Evolutionary conservation across 1,140 invertebrate genomes (phyloP).

Genomic region (Drosophila nasuta): DNA sequence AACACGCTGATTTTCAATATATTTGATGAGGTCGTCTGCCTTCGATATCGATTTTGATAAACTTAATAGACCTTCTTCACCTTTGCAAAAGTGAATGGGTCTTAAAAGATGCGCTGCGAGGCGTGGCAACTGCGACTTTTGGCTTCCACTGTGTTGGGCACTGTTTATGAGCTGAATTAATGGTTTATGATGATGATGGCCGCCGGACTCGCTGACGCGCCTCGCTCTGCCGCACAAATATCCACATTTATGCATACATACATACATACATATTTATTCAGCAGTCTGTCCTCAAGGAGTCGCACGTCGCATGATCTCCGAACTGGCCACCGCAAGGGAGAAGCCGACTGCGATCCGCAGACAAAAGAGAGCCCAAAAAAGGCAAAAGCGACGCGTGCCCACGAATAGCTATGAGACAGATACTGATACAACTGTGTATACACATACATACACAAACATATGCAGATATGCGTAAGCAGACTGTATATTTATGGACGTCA

Average conservation of each 20-base stretch:
- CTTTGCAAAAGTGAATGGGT: too few relatives aligned
- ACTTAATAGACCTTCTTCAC: too few relatives aligned
- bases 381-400: conserved; percentile 60
- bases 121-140: conserved; percentile 46
- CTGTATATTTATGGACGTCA: conserved; percentile 10
- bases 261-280: neutral
- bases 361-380: conserved; percentile 14
- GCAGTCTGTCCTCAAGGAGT: neutral
- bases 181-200: conserved; percentile 73
- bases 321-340: too few relatives aligned
- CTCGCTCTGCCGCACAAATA: conserved; percentile 18
- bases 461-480: neutral
- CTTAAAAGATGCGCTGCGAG: conserved; percentile 21
- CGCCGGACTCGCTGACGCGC: conserved; percentile 33
- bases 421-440: too few relatives aligned
- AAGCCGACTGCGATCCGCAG: neutral
- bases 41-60: too few relatives aligned
- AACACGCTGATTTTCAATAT: too few relatives aligned
- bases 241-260: neutral
- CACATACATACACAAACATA: neutral
- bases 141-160: neutral
- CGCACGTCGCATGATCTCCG: neutral
- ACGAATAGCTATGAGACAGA: conserved; percentile 21
- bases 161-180: conserved; percentile 75
- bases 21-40: too few relatives aligned